These are phyloP conservation scores for Pseudoatta argentina DNA, from an alignment of 1,140 invertebrate species.

Conservation along the genomic window DNA sequence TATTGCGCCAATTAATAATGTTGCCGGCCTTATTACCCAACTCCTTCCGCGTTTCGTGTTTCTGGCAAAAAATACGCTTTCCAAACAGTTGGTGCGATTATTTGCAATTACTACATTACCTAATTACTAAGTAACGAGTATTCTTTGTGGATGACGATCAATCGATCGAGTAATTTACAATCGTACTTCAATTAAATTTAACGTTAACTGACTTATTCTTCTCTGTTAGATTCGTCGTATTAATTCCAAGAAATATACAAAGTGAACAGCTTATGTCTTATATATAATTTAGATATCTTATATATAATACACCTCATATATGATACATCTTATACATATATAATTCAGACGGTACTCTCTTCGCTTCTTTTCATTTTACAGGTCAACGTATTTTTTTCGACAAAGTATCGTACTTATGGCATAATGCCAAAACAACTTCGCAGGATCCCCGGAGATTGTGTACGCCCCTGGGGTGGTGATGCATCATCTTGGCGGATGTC, in stretches of 20 bases:
- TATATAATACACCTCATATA: constrained; percentile 18
- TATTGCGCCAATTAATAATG: constrained; percentile 70
- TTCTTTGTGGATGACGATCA: neutral
- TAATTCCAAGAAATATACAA: neutral
- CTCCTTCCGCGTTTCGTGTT: constrained; percentile 1
- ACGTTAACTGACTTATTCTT: neutral
- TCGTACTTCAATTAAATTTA: neutral
- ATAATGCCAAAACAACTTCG: constrained; percentile 37
- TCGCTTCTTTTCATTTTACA: constrained; percentile 23
- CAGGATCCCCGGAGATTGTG: constrained; percentile 45
- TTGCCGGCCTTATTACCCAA: constrained; percentile 23
- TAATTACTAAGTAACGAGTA: neutral
- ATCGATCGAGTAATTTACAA: neutral
- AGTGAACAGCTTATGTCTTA: neutral
- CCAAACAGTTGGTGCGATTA: neutral
- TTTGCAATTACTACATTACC: neutral
- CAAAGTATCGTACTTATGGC: constrained; percentile 47
- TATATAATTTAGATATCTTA: constrained; percentile 20
- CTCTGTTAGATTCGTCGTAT: neutral
- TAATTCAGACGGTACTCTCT: constrained; percentile 21
- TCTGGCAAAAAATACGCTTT: constrained; percentile 3
- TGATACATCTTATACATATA: constrained; percentile 4
- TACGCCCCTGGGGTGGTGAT: constrained; percentile 48
- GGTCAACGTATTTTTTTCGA: constrained; percentile 43
- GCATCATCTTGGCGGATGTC: constrained; percentile 62